Evolutionary conservation across 2,888 invertebrate genomes (phyloP), one percentile per base, ranked within the genome.

Genomic region (Andrena hattorfiana): DNA sequence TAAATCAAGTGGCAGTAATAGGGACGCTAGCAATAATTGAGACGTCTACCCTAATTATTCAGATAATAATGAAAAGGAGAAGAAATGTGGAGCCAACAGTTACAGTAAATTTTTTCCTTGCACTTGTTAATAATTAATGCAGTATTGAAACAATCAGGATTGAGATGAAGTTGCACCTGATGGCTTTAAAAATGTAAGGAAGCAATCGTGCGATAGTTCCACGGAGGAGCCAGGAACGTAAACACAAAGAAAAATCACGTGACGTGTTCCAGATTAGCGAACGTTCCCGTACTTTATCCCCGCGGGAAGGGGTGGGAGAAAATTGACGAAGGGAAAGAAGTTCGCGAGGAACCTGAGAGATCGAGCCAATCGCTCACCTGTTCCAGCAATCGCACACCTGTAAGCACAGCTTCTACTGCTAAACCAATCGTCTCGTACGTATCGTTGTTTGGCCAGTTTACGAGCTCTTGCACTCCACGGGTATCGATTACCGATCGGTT

Each of bases 401-500:
- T 83, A 85, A 83, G 78, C 69, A 49, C 56, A 42, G 30, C 66
- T 59, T 63, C 66, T 64, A 63, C 76, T 73, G 81, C 81, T 85
- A 79, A 85, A 87, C 85, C 87, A 87, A 87, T 87, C 87, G 87
- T 75, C 75, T 79, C 69, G 77, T 77, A 79, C 81, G 84, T 84
- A 86, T 82, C 86, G 84, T 86, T 87, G 87, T 87, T 86, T 86
- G 80, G 84, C 78, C 80, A 87, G 87, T 87, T 87, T 87, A 87
- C 87, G 87, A 85, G 87, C 70, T 66, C 74, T 16, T 75, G 71
- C 83, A 72, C 73, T 75, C 80, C 76, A 54, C 67, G 87, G 78
- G 66, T 84, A 87, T 87, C 85, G 87, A 87, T 87, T 87, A 85
- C 84, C 87, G 78, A 85, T 87, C 81, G 78, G 51, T 54, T 75